Percentiles rank a stretch among this genome's conserved stretches.
Conservation (phyloP, 2,888 invertebrate species). For the Cinara cedri region DNA sequence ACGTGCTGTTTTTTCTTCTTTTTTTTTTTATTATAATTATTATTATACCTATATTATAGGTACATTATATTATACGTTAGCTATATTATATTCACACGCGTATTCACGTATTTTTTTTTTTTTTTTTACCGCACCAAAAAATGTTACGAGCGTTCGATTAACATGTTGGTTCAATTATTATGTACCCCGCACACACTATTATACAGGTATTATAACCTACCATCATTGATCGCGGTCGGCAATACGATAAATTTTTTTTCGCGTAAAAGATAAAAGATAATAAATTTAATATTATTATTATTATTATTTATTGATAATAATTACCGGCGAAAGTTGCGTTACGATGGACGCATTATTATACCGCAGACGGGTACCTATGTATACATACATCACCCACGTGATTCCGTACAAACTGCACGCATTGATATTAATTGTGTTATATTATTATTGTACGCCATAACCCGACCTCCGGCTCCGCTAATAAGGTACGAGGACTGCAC, state of each 20-base stretch:
- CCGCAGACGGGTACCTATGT: neutral
- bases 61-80: no score
- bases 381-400: neutral
- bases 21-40: neutral
- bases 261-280: neutral
- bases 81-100: neutral
- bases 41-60: neutral
- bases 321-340: neutral
- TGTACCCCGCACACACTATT: no score
- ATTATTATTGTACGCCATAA: slow-evolving; percentile 16
- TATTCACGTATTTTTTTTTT: neutral
- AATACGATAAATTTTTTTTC: neutral
- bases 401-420: neutral
- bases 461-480: slow-evolving; percentile 2
- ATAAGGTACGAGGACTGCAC: slow-evolving; percentile 25
- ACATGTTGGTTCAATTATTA: no score
- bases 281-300: no score
- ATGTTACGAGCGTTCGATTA: neutral
- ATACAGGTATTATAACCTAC: no score
- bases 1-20: neutral
- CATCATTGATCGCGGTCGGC: neutral
- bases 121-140: neutral
- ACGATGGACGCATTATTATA: neutral
- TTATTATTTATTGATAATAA: neutral
- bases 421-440: neutral